A percentile compares a stretch with the other conserved stretches of the same genome.
These are phyloP conservation scores for Tupiocoris notatus DNA, from an alignment of 2,888 invertebrate genomes.

Conservation along the genomic window DNA sequence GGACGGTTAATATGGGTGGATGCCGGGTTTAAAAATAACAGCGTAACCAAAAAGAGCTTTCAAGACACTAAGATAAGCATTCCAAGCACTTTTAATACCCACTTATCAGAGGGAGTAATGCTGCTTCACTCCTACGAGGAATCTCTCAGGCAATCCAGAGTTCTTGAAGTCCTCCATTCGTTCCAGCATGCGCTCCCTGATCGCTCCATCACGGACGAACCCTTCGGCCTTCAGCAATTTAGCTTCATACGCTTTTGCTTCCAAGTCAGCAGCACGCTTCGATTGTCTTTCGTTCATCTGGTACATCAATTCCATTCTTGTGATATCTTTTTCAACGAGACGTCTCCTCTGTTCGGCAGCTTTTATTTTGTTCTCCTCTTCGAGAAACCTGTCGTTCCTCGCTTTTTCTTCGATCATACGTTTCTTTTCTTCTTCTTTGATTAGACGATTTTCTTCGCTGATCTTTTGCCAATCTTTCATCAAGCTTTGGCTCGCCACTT, in stretches of 20 bases:
- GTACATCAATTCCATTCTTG: slow-evolving; percentile 32
- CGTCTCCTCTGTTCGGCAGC: slow-evolving; percentile 22
- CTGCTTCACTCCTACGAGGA: slow-evolving; percentile 11
- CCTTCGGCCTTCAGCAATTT: slow-evolving; percentile 28
- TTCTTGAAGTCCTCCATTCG: slow-evolving; percentile 27
- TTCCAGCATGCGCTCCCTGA: slow-evolving; percentile 32
- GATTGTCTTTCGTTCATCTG: slow-evolving; percentile 30
- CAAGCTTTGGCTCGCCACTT: slow-evolving; percentile 15
- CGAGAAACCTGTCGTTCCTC: slow-evolving; percentile 19
- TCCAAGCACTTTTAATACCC: too few relatives aligned
- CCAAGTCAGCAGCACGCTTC: not conserved
- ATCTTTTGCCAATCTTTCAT: slow-evolving; percentile 34
- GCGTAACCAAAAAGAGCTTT: too few relatives aligned
- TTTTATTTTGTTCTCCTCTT: slow-evolving; percentile 15
- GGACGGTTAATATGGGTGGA: too few relatives aligned
- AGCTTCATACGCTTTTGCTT: slow-evolving; percentile 2
- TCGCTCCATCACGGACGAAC: slow-evolving; percentile 18
- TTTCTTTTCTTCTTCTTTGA: slow-evolving; percentile 9
- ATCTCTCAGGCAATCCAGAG: slow-evolving; percentile 28
- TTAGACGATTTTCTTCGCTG: slow-evolving; percentile 11
- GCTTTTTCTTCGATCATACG: slow-evolving; percentile 13
- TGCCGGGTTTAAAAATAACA: too few relatives aligned
- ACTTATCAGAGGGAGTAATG: slow-evolving; percentile 3
- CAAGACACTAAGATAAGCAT: too few relatives aligned
- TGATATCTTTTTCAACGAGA: slow-evolving; percentile 31